These are phyloP conservation scores for Sylvia borin DNA, from an alignment of 2,797 vertebrate genomes.

Conservation along the genomic window DNA sequence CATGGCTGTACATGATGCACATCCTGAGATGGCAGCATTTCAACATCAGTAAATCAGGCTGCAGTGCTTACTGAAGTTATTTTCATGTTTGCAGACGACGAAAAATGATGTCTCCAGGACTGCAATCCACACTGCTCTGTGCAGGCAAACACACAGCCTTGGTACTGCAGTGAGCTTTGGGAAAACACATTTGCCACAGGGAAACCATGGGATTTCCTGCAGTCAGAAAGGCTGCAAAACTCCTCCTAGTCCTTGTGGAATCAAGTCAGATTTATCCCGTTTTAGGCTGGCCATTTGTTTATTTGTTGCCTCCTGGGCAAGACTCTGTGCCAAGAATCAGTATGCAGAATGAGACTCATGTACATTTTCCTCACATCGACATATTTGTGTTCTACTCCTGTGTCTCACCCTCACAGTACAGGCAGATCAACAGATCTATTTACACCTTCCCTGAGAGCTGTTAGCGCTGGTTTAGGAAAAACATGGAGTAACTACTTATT, in stretches of 20 bases:
- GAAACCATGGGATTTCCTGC: background rate
- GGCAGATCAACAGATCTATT: background rate
- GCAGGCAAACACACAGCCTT: slow-evolving; percentile 1
- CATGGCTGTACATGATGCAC: background rate
- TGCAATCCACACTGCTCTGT: background rate
- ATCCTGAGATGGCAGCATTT: background rate
- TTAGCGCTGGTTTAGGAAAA: background rate
- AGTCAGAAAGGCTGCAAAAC: background rate
- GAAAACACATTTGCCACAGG: background rate
- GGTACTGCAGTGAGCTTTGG: background rate
- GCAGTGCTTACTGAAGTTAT: background rate
- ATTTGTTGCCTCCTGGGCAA: slow-evolving; percentile 22
- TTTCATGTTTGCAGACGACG: slow-evolving; percentile 29
- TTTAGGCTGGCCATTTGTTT: slow-evolving; percentile 6
- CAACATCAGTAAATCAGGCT: background rate
- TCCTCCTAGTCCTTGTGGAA: background rate
- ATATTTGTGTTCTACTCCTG: background rate
- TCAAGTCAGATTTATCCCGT: background rate
- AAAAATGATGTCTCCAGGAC: slow-evolving; percentile 21
- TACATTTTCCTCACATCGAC: background rate
- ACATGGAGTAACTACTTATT: background rate
- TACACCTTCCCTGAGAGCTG: background rate
- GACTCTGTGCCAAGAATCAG: background rate
- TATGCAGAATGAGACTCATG: background rate
- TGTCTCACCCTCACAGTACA: background rate